phyloP scores from a whole-genome alignment of 2,113 vertebrate genomes.

The Lonchura striata region DNA sequence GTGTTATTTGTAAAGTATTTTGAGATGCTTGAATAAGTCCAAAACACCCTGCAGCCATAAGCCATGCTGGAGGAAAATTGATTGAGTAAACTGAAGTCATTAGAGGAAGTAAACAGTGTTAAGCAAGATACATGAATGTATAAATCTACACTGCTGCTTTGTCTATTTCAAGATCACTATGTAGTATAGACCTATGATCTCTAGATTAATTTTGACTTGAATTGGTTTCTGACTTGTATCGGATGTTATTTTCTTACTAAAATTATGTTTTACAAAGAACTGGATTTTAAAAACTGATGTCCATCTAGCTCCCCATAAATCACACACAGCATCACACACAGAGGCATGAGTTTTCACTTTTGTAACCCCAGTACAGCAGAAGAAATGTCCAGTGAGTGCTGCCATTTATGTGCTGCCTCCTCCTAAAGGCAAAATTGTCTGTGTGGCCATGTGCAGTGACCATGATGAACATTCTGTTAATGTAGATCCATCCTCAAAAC shows the following conservation, averaged over 20 bases:
- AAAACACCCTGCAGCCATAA: slow-evolving; percentile 20
- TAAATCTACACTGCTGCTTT: background rate
- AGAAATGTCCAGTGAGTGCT: background rate
- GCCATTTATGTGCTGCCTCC: background rate
- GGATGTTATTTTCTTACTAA: background rate
- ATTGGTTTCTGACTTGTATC: background rate
- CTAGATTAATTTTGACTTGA: background rate
- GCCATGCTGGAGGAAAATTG: background rate
- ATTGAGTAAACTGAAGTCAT: slow-evolving; percentile 23
- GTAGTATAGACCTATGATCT: background rate
- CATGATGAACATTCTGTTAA: background rate
- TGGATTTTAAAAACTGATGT: background rate
- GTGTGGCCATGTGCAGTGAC: background rate
- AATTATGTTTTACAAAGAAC: background rate
- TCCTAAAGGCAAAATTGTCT: background rate
- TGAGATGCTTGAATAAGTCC: background rate
- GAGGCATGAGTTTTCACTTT: background rate
- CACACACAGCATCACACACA: background rate
- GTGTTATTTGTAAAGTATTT: slow-evolving; percentile 22
- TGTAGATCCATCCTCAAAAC: background rate
- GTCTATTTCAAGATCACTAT: background rate
- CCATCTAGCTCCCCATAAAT: background rate
- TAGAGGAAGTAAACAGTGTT: slow-evolving; percentile 28
- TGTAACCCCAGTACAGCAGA: background rate
- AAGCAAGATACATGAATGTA: slow-evolving; percentile 13